Conservation (phyloP, 1,140 invertebrate genomes). For the Heliconius himera region DNA sequence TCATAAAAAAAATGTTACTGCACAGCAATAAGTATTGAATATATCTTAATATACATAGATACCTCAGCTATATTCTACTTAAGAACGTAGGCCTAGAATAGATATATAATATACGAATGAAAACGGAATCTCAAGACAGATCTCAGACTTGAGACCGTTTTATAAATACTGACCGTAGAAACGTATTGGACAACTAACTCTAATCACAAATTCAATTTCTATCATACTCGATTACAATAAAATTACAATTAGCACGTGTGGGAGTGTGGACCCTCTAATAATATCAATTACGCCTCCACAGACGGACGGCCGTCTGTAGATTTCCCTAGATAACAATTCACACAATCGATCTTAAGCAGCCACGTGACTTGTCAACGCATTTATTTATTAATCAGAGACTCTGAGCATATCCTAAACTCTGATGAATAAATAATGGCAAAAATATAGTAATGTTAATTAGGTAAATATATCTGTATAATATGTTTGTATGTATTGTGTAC, state of each 20-base stretch:
- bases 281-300: slow-evolving; percentile 47
- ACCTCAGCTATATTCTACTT: neutral
- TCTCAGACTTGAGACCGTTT: too few species aligned
- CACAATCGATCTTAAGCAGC: slow-evolving; percentile 44
- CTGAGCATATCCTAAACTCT: too few species aligned
- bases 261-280: slow-evolving; percentile 39
- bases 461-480: too few species aligned
- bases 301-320: slow-evolving; percentile 37
- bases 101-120: too few species aligned
- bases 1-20: too few species aligned
- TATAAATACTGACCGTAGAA: neutral
- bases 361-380: slow-evolving; percentile 50
- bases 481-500: too few species aligned
- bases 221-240: slow-evolving; percentile 32
- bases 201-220: slow-evolving; percentile 16
- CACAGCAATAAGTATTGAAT: too few species aligned
- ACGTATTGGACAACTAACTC: neutral
- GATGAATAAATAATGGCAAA: neutral
- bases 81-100: too few species aligned
- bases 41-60: too few species aligned
- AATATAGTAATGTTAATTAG: neutral
- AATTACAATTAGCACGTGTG: slow-evolving; percentile 43
- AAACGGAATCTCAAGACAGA: too few species aligned
- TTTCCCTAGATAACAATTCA: slow-evolving; percentile 50
- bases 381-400: neutral